These are phyloP conservation scores for Pogonus chalceus DNA, from an alignment of 1,140 invertebrate genomes.

Conservation along the genomic window DNA sequence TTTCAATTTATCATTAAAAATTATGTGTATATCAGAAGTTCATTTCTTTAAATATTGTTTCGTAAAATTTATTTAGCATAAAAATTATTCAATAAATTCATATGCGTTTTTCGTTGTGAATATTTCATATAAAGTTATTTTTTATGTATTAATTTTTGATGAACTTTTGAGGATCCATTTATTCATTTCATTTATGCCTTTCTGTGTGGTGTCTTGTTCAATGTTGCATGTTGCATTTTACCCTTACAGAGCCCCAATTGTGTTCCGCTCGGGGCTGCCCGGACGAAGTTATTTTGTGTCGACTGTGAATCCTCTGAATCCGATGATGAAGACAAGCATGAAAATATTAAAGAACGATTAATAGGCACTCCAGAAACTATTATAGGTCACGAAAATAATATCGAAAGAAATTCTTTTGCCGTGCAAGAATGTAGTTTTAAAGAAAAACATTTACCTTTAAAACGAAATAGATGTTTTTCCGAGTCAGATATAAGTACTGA, in stretches of 20 bases:
- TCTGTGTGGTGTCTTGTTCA: background rate
- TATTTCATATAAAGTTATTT: no score
- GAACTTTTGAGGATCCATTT: no score
- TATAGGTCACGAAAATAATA: no score
- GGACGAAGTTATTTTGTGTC: background rate
- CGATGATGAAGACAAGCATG: background rate
- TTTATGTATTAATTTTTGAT: no score
- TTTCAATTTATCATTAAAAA: no score
- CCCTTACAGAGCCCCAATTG: background rate
- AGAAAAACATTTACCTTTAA: background rate
- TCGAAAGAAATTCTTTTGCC: background rate
- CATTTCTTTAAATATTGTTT: no score
- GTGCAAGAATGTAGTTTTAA: background rate
- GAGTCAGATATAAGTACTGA: constrained; percentile 15
- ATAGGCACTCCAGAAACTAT: no score
- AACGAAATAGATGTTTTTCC: constrained; percentile 1
- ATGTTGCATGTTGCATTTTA: background rate
- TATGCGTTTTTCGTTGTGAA: background rate
- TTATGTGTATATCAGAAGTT: no score
- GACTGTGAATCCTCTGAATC: background rate
- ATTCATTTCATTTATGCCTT: no score
- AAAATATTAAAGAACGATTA: background rate
- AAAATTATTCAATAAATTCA: background rate
- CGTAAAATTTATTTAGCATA: no score
- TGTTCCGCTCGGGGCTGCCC: background rate